Evolutionary conservation across 2,888 invertebrate species (phyloP), one percentile per base, ranked within the genome.

Genomic region (Tenthredo amoena): DNA sequence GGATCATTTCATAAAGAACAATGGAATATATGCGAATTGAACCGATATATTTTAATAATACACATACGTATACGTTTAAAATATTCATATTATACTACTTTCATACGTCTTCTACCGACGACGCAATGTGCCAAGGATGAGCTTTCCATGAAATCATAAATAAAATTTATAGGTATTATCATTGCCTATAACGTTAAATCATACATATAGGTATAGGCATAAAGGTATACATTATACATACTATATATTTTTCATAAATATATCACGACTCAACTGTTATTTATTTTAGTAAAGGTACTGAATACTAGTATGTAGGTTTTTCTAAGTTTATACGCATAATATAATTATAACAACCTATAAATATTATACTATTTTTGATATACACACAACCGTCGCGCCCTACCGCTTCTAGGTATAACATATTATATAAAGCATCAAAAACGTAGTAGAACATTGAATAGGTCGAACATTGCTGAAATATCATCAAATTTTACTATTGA

Each of bases 211-310:
- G n/a, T 55, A 58, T 68, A 85, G 6, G 10, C 47, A 47, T 34
- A 50, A 65, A 18, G 55, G n/a, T 43, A 85, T 34, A 85, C 84
- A 15, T 74, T 65, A 86, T 55, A 26, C 7, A 71, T 47, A 55
- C 68, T 68, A 82, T 50, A 88, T 85, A 65, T 68, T 85, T 74
- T 85, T 85, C 82, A 84, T 85, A 62, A 81, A 81, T 62, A 81
- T 81, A 81, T 81, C 83, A 50, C 50, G 68, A 83, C 40, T 68
- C 43, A 68, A 83, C 43, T 83, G 83, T 83, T 83, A 83, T 83
- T 83, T 83, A 83, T 83, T 83, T 65, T 83, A 83, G 83, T 83
- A 83, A 83, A 83, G 68, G 83, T 83, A 83, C 83, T 83, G 83
- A 83, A 83, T 83, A 83, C 31, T 83, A 83, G 83, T n/a, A n/a